Evolutionary conservation across 2,888 invertebrate genomes (phyloP).

Genomic region (Auanema sp.): DNA sequence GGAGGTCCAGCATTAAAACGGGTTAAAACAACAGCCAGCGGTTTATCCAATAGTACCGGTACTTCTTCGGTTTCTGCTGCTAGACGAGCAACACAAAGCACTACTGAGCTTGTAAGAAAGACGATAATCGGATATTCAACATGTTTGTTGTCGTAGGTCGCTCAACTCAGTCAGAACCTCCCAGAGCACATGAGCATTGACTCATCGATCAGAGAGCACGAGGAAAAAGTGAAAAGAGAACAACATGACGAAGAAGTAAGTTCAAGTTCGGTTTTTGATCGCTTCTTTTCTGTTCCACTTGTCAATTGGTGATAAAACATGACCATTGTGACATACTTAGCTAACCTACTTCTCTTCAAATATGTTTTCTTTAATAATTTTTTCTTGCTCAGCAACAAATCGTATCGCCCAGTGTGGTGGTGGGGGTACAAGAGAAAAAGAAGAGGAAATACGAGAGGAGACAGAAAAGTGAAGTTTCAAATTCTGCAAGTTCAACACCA

Average conservation of each 20-base stretch:
- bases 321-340: background rate
- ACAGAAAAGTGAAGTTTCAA: conserved; percentile 21
- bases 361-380: too few relatives aligned
- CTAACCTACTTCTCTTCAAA: background rate
- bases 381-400: too few relatives aligned
- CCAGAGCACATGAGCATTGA: conserved; percentile 49
- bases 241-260: conserved; percentile 42
- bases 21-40: conserved; percentile 40
- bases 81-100: conserved; percentile 36
- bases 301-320: background rate
- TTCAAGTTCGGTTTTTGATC: conserved; percentile 1
- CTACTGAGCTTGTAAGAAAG: conserved; percentile 29
- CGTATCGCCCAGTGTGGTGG: too few relatives aligned
- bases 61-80: conserved; percentile 34
- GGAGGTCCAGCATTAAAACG: conserved; percentile 32
- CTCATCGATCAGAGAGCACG: conserved; percentile 39
- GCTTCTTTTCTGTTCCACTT: too few relatives aligned
- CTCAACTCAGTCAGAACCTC: conserved; percentile 51
- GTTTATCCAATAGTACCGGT: conserved; percentile 12
- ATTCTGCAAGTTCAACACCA: conserved; percentile 2
- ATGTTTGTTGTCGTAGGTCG: conserved; percentile 29
- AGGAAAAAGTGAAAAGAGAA: conserved; percentile 43
- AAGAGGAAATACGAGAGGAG: conserved; percentile 49
- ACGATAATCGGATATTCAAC: background rate
- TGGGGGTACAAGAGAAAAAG: conserved; percentile 26